A percentile compares a stretch with the other conserved stretches of the same genome.
phyloP scores from a whole-genome alignment of 2,888 invertebrate species.

The Malachius bipustulatus region DNA sequence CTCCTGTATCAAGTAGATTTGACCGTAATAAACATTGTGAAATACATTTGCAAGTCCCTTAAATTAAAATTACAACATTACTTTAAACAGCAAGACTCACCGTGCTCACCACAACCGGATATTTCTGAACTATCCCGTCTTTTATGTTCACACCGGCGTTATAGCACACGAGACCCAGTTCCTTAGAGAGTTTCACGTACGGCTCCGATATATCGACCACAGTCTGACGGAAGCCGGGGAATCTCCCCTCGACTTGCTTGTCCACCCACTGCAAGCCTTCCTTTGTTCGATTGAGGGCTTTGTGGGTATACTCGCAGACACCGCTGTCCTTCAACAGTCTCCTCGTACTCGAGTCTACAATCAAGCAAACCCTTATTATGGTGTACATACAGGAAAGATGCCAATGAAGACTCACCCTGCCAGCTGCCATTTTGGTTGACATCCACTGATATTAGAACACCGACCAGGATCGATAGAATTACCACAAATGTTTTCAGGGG shows the following conservation, averaged over 20 bases:
- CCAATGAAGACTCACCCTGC: constrained; percentile 44
- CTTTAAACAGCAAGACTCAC: constrained; percentile 38
- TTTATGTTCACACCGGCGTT: constrained; percentile 35
- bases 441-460: constrained; percentile 52
- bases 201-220: constrained; percentile 46
- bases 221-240: constrained; percentile 53
- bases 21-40: too few relatives aligned
- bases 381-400: not conserved
- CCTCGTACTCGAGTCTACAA: constrained; percentile 49
- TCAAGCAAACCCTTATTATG: not conserved
- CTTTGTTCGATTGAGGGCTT: constrained; percentile 48
- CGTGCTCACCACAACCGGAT: constrained; percentile 40
- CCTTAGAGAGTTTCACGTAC: constrained; percentile 47
- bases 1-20: too few relatives aligned
- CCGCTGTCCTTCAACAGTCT: constrained; percentile 54
- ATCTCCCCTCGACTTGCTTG: constrained; percentile 53
- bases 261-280: constrained; percentile 51
- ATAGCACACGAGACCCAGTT: constrained; percentile 42
- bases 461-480: constrained; percentile 46
- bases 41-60: too few relatives aligned
- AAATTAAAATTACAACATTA: too few relatives aligned
- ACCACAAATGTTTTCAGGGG: constrained; percentile 56
- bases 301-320: constrained; percentile 49
- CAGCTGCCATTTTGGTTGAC: constrained; percentile 54
- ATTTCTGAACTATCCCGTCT: constrained; percentile 26